Evolutionary conservation across 2,888 invertebrate genomes (phyloP).

Genomic region (Zaprionus lineosus): DNA sequence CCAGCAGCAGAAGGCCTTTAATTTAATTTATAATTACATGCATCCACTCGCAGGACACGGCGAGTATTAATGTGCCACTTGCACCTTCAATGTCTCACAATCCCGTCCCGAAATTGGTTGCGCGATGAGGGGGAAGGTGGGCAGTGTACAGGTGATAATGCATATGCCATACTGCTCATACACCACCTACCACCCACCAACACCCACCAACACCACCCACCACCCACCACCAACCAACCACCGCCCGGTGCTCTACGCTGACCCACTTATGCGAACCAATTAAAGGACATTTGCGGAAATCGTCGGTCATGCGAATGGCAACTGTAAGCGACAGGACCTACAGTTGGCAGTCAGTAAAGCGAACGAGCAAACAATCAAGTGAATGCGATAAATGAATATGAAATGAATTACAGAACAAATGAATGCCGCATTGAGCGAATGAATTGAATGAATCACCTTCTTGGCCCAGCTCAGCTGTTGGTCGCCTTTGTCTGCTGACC

Average conservation of each 20-base stretch:
- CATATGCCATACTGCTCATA: no score
- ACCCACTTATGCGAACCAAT: constrained; percentile 52
- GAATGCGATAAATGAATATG: constrained; percentile 16
- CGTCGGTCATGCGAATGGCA: constrained; percentile 53
- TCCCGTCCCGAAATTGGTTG: constrained; percentile 19
- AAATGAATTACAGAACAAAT: constrained; percentile 21
- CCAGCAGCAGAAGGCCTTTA: constrained; percentile 60
- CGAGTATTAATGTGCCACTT: constrained; percentile 22
- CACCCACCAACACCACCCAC: no score
- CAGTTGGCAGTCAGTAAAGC: neutral
- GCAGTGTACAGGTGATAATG: no score
- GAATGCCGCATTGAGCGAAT: constrained; percentile 41
- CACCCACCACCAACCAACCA: no score
- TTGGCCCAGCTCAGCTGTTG: no score
- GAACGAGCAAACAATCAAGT: constrained; percentile 12
- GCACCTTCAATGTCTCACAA: constrained; percentile 19
- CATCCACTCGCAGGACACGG: constrained; percentile 1
- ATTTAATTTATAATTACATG: constrained; percentile 70
- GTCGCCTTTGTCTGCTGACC: neutral
- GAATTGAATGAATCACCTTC: no score
- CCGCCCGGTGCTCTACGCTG: neutral
- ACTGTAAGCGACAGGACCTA: constrained; percentile 44
- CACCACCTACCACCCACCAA: no score
- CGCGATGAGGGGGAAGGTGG: neutral
- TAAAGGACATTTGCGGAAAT: constrained; percentile 61